phyloP scores from a whole-genome alignment of 2,113 vertebrate species.

The Scytalopus superciliaris region DNA sequence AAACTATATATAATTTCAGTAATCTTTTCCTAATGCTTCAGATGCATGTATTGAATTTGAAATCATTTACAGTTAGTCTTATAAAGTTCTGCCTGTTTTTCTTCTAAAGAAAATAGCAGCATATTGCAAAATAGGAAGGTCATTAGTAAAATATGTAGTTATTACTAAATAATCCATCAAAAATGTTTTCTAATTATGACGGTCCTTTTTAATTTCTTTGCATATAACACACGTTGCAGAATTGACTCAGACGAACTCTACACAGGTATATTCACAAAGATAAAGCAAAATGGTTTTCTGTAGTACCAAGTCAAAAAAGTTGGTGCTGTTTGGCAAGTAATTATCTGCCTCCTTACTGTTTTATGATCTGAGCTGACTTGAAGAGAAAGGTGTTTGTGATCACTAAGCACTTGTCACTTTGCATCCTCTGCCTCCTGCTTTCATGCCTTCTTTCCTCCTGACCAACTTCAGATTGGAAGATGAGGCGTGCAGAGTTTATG shows the following conservation, averaged over 20 bases:
- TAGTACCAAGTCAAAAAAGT: background rate
- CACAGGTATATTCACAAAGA: background rate
- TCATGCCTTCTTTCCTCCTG: background rate
- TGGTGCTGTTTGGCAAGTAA: background rate
- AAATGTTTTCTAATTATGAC: background rate
- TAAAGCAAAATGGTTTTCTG: background rate
- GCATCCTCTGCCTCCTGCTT: background rate
- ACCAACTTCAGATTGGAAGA: background rate
- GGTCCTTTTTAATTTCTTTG: background rate
- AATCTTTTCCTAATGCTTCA: background rate
- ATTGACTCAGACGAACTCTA: background rate
- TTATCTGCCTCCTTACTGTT: background rate
- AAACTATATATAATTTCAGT: background rate
- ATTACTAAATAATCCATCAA: slow-evolving; percentile 24
- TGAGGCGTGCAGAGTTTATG: background rate
- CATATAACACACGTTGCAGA: background rate
- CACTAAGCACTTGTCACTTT: background rate
- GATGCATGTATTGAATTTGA: background rate
- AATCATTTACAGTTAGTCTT: background rate
- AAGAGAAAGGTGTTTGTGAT: background rate
- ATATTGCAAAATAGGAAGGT: slow-evolving; percentile 18
- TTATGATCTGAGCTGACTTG: background rate
- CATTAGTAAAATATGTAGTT: slow-evolving; percentile 20
- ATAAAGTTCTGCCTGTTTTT: background rate
- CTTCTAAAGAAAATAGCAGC: slow-evolving; percentile 27